Evolutionary conservation across 2,113 vertebrate species (phyloP).

Genomic region (Nymphicus hollandicus): DNA sequence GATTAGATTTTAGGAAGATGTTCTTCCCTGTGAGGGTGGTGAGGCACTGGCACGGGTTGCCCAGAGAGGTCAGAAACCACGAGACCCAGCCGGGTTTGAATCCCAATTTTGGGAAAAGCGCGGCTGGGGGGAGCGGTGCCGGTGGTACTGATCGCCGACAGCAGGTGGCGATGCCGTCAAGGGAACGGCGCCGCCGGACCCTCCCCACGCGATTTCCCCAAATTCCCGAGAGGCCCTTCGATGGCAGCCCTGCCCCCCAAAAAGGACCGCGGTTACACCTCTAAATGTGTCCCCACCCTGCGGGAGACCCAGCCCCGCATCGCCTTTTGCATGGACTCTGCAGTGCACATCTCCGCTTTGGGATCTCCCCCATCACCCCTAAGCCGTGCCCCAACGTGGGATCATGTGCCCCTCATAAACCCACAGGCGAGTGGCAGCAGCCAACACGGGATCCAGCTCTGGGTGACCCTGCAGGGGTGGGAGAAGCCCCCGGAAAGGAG

Average conservation of each 20-base stretch:
- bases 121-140: neutral
- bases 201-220: no score
- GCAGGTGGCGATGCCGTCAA: conserved; percentile 62
- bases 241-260: neutral
- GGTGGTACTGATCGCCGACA: neutral
- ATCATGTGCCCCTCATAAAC: accelerated
- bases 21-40: no score
- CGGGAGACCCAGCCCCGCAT: neutral
- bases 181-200: neutral
- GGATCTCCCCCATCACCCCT: neutral
- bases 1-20: no score
- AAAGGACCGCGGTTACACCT: accelerated
- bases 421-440: neutral
- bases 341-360: neutral
- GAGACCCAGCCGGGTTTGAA: accelerated
- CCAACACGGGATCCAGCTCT: neutral
- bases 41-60: no score
- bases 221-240: accelerated
- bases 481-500: neutral
- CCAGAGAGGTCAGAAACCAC: neutral
- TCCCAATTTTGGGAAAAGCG: accelerated
- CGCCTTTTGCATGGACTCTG: no score
- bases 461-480: neutral
- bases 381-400: accelerated
- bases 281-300: accelerated